Evolutionary conservation across 2,113 vertebrate species (phyloP), one percentile per base, ranked within the genome.

Genomic region (Passer domesticus): DNA sequence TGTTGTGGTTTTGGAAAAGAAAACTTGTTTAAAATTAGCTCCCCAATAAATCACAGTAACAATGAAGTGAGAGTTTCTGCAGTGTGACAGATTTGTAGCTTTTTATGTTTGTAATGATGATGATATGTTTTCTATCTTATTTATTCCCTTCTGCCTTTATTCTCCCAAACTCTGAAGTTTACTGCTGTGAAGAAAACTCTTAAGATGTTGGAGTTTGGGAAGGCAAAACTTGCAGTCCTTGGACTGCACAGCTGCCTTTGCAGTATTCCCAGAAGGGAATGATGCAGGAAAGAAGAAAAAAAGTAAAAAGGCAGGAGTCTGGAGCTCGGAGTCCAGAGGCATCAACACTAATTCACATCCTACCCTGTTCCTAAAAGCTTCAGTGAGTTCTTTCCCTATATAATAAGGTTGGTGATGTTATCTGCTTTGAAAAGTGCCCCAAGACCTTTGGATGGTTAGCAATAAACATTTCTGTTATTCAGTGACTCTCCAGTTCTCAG

Each of bases 81-180:
- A 97, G 96, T 95, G 97, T 98, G 98, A 98, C 96, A 95, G 95
- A 97, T 97, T 97, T 95, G 95, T 97, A 95, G 98, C 97, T 97
- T 97, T 98, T 97, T 97, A 98, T 98, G 96, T 96, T 97, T 97
- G 97, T 97, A 98, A 98, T 97, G 94, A 97, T 98, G 97, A 98
- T 97, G 94, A 96, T 97, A 89, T 90, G 91, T 97, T 97, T 97
- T 96, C 93, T 95, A 90, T 86, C 87, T 97, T 97, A 95, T 90
- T 96, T 97, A 97, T 97, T 95, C 96, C 89, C 76, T 96, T 96
- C 94, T 88, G 90, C 89, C 75, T 96, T 95, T 83, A 91, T 60
- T 72, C 41, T 97, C 70, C 80, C 46, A 56, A 97, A 94, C 62
- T 94, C 89, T 60, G 35, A 95, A 92, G 90, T 91, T 88, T 89